Conservation (phyloP, 1,140 invertebrate genomes). For the Protaetia brevitarsis region DNA sequence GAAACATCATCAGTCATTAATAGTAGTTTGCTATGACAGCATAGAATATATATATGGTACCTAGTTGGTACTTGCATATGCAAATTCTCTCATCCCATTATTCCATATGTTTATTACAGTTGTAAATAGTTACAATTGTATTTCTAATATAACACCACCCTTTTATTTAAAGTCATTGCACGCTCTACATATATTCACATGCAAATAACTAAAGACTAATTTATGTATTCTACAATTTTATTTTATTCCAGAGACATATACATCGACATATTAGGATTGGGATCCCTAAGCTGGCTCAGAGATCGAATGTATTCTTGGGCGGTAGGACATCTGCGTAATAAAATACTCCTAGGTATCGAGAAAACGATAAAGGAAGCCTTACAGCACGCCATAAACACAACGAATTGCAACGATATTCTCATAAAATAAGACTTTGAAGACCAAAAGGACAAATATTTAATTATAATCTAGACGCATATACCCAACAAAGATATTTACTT, state of each 20-base stretch:
- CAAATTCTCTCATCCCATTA: no score
- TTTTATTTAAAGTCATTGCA: no score
- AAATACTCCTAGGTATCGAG: conserved; percentile 24
- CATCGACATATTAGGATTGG: conserved; percentile 36
- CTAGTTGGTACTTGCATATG: no score
- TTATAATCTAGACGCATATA: background rate
- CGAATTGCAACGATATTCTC: background rate
- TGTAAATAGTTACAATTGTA: no score
- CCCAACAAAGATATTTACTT: background rate
- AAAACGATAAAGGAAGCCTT: conserved; percentile 34
- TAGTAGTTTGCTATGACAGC: no score
- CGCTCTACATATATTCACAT: no score
- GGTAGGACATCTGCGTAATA: conserved; percentile 35
- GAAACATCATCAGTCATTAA: no score
- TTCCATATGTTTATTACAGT: no score
- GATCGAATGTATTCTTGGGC: conserved; percentile 36
- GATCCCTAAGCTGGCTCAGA: conserved; percentile 40
- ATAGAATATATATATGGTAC: no score
- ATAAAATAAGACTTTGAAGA: background rate
- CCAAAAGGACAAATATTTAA: background rate
- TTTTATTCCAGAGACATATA: conserved; percentile 39
- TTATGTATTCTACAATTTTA: no score
- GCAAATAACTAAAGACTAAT: no score
- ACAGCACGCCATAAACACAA: conserved; percentile 29
- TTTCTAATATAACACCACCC: no score